A percentile compares a stretch with the other conserved stretches of the same genome.
phyloP scores from a whole-genome alignment of 2,888 invertebrate genomes.

The Tanaodytes sp. region DNA sequence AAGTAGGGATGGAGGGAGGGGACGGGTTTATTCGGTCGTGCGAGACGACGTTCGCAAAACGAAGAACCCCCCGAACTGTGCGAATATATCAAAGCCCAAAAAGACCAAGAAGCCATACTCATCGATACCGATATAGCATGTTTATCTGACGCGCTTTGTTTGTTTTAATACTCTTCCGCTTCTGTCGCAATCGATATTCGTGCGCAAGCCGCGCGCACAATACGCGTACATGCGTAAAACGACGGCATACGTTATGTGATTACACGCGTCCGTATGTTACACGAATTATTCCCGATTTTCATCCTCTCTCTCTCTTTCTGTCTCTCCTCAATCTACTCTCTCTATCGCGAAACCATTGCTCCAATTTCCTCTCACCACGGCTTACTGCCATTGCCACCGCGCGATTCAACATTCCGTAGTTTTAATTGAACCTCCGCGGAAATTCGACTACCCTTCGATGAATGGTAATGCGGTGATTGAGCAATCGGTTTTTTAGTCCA shows the following conservation, averaged over 20 bases:
- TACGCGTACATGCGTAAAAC: constrained; percentile 47
- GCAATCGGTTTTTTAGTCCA: constrained; percentile 15
- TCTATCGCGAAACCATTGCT: too few relatives aligned
- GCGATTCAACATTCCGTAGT: not conserved
- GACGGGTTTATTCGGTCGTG: too few relatives aligned
- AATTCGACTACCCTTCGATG: constrained; percentile 21
- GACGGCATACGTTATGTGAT: constrained; percentile 49
- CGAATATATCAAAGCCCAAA: not conserved
- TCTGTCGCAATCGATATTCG: constrained; percentile 51
- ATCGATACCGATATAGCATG: constrained; percentile 49
- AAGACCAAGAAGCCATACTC: constrained; percentile 43
- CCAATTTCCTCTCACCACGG: too few relatives aligned
- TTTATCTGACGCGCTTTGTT: constrained; percentile 50
- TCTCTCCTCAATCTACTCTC: too few relatives aligned
- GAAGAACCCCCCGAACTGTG: too few relatives aligned
- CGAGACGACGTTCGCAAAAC: too few relatives aligned
- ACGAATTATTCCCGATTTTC: not conserved
- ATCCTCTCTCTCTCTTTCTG: too few relatives aligned
- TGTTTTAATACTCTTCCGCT: constrained; percentile 47
- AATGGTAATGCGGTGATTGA: constrained; percentile 18
- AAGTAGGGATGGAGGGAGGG: too few relatives aligned
- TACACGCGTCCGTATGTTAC: constrained; percentile 40
- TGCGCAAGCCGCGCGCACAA: constrained; percentile 45
- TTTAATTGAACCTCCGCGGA: constrained; percentile 36
- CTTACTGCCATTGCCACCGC: too few relatives aligned